Conservation (phyloP, 1,140 invertebrate species). For the Drosophila insularis region DNA sequence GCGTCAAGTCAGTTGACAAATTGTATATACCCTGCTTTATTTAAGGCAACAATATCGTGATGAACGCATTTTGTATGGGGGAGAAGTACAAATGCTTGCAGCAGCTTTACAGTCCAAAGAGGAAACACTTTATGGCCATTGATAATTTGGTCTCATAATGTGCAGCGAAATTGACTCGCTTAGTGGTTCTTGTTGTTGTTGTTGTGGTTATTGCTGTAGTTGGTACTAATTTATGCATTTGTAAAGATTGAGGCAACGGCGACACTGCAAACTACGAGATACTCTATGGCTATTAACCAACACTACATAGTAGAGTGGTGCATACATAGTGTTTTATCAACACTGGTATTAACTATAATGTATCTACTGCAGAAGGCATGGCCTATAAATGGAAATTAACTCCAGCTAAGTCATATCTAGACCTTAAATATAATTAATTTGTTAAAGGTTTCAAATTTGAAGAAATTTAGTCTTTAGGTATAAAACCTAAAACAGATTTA, state of each 20-base stretch:
- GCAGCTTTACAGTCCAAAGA: constrained; percentile 26
- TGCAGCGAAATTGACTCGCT: constrained; percentile 70
- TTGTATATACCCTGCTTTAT: neutral
- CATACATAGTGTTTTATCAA: no score
- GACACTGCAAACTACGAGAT: neutral
- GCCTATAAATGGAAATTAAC: no score
- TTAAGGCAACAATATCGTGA: constrained; percentile 54
- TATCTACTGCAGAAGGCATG: no score
- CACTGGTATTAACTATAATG: no score
- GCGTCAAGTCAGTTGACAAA: neutral
- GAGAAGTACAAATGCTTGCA: constrained; percentile 29
- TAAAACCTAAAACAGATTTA: no score
- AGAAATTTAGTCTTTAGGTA: no score
- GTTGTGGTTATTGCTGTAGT: constrained; percentile 28
- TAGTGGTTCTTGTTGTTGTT: constrained; percentile 11
- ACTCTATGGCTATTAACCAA: neutral
- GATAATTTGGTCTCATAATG: constrained; percentile 71
- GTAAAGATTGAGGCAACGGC: neutral
- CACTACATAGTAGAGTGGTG: no score
- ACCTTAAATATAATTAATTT: no score
- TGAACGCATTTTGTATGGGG: constrained; percentile 68
- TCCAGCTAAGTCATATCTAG: no score
- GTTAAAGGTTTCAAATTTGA: no score
- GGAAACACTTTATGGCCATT: constrained; percentile 75
- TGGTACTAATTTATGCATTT: constrained; percentile 61